Evolutionary conservation across 2,888 invertebrate species (phyloP).

Genomic region (Alentia gelatinosa): DNA sequence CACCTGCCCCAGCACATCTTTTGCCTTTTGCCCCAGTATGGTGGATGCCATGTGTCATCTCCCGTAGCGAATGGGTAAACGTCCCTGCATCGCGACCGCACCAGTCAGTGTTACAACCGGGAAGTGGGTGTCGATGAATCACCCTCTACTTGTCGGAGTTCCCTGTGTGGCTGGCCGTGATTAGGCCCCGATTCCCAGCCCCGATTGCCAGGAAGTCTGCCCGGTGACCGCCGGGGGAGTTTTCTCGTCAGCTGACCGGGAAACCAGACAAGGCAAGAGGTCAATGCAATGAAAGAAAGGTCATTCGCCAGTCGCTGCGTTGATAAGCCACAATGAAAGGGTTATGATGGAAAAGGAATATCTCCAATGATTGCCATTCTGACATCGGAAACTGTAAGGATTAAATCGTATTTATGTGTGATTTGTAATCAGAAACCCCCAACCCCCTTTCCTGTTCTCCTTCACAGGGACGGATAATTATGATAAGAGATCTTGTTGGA

Average conservation of each 20-base stretch:
- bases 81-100: too few relatives aligned
- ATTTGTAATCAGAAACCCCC: neutral
- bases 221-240: neutral
- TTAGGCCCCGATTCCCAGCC: neutral
- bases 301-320: neutral
- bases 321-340: neutral
- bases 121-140: constrained; percentile 16
- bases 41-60: too few relatives aligned
- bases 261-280: constrained; percentile 11
- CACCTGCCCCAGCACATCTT: too few relatives aligned
- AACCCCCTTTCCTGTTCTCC: too few relatives aligned
- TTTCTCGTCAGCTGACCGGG: neutral
- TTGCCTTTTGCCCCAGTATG: too few relatives aligned
- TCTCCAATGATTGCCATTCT: neutral
- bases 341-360: neutral
- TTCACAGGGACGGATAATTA: too few relatives aligned
- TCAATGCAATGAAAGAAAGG: constrained; percentile 25
- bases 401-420: neutral
- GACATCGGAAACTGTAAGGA: neutral
- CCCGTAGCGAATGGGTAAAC: too few relatives aligned
- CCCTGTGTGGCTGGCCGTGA: constrained; percentile 16
- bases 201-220: constrained; percentile 25
- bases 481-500: too few relatives aligned
- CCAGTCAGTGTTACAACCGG: neutral
- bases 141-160: neutral